These are phyloP conservation scores for Sinella curviseta DNA, from an alignment of 1,140 invertebrate genomes.

Conservation along the genomic window DNA sequence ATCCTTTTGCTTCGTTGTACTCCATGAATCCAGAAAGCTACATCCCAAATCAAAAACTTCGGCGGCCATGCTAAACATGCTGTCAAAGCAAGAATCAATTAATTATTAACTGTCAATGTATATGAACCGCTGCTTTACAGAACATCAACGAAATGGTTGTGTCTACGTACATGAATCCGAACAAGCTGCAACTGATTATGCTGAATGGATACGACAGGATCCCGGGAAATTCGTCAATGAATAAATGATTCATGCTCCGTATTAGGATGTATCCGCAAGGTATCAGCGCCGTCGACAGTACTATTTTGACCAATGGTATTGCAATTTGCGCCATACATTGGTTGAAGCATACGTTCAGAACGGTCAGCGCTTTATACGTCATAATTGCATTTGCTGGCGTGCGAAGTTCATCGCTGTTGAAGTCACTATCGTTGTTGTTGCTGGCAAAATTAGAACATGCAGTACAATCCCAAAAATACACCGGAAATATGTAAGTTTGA, in stretches of 20 bases:
- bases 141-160: too few species aligned
- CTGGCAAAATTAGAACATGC: neutral
- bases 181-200: neutral
- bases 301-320: neutral
- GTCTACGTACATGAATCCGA: too few species aligned
- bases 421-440: neutral
- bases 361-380: neutral
- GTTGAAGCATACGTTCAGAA: neutral
- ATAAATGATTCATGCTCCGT: too few species aligned
- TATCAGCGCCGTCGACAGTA: neutral
- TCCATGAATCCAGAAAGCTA: too few species aligned
- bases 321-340: neutral
- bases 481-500: neutral
- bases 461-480: neutral
- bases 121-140: too few species aligned
- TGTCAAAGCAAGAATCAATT: too few species aligned
- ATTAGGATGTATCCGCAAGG: neutral
- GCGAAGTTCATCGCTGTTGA: neutral
- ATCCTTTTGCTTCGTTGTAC: too few species aligned
- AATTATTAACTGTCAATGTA: too few species aligned
- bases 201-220: neutral
- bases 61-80: too few species aligned
- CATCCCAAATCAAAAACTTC: too few species aligned
- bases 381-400: neutral
- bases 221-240: neutral